Percentiles rank a stretch among this genome's conserved stretches.
These are phyloP conservation scores for Mormyrops attenuatus DNA, from an alignment of 2,797 vertebrate genomes.

Conservation along the genomic window DNA sequence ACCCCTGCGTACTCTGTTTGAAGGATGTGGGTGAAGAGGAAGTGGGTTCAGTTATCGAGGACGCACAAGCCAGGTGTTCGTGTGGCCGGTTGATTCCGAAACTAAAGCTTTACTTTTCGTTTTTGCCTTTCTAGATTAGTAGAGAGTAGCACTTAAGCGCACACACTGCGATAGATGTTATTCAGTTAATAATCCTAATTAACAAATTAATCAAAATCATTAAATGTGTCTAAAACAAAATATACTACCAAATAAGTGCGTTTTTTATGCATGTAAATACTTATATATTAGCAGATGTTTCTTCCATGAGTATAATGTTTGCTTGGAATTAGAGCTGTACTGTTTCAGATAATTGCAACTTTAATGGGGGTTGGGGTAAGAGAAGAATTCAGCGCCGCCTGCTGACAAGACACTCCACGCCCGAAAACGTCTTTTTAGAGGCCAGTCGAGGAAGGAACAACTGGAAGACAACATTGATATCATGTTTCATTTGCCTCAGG, in stretches of 20 bases:
- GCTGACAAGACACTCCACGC: not conserved
- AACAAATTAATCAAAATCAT: not conserved
- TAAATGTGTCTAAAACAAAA: not conserved
- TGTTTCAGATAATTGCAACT: not conserved
- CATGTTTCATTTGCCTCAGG: conserved; percentile 12
- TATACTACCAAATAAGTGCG: not conserved
- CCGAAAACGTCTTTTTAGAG: not conserved
- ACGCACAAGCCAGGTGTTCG: conserved; percentile 53
- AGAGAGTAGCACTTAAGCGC: too few species aligned
- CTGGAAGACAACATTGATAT: conserved; percentile 10
- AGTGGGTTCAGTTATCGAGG: conserved; percentile 44
- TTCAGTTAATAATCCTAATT: not conserved
- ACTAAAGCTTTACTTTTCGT: conserved; percentile 29
- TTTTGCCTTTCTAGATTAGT: not conserved
- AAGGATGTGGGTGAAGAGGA: conserved; percentile 52
- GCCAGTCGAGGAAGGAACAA: not conserved
- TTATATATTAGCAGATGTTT: not conserved
- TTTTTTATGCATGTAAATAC: not conserved
- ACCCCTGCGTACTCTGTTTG: conserved; percentile 27
- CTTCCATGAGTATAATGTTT: not conserved
- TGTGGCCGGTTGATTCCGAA: conserved; percentile 44
- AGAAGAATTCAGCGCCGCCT: conserved; percentile 12
- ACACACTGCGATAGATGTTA: not conserved
- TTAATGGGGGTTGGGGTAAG: not conserved
- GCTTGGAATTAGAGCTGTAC: not conserved